A percentile compares a stretch with the other conserved stretches of the same genome.
phyloP scores from a whole-genome alignment of 1,140 invertebrate genomes.

The Hyles euphorbiae region DNA sequence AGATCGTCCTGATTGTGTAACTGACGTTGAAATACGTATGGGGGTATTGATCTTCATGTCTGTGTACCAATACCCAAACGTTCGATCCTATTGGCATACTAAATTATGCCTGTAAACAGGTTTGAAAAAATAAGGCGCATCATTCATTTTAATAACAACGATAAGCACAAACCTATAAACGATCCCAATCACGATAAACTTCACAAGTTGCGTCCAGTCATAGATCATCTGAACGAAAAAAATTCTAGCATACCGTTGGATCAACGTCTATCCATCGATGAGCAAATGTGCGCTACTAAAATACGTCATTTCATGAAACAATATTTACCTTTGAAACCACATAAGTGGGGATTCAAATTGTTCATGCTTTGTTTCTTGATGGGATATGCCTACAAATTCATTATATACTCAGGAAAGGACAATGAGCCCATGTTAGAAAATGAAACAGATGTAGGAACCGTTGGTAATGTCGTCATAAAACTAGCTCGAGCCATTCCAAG shows the following conservation, averaged over 20 bases:
- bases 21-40: constrained; percentile 41
- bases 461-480: constrained; percentile 32
- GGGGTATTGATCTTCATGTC: constrained; percentile 45
- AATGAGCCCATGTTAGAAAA: constrained; percentile 34
- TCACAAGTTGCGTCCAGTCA: constrained; percentile 43
- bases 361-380: constrained; percentile 43
- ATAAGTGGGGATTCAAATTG: constrained; percentile 59
- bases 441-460: constrained; percentile 37
- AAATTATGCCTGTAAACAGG: constrained; percentile 43
- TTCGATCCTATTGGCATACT: constrained; percentile 35
- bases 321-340: constrained; percentile 50
- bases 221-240: constrained; percentile 32
- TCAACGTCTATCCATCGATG: constrained; percentile 31
- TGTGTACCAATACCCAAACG: constrained; percentile 37
- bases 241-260: constrained; percentile 41
- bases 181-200: constrained; percentile 47
- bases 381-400: constrained; percentile 60
- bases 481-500: constrained; percentile 23
- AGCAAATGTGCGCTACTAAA: constrained; percentile 67
- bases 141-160: constrained; percentile 36
- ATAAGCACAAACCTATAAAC: constrained; percentile 11
- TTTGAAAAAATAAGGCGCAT: constrained; percentile 41
- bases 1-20: constrained; percentile 39
- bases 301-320: constrained; percentile 56
- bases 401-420: constrained; percentile 54